Percentiles rank a stretch among this genome's conserved stretches.
Evolutionary conservation across 2,113 vertebrate genomes (phyloP).

Genomic region (Cricetomys ansorgei): DNA sequence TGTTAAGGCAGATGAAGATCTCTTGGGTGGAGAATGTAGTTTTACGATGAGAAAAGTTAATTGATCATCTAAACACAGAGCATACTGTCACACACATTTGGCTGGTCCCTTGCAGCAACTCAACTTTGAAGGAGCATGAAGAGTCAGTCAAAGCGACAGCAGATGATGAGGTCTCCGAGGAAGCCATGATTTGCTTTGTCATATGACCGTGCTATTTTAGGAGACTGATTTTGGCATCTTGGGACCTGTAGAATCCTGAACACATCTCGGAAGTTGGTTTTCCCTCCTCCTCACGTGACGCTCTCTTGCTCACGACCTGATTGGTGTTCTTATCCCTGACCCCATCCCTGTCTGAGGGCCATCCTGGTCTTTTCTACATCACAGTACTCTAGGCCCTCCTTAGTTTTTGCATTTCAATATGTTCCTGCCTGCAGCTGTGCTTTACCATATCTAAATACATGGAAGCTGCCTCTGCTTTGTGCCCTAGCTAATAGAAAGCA

Average conservation of each 20-base stretch:
- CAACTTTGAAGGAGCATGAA: not conserved
- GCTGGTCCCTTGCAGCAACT: not conserved
- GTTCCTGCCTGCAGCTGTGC: not conserved
- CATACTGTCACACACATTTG: not conserved
- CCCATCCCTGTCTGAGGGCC: not conserved
- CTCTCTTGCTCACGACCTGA: too few relatives aligned
- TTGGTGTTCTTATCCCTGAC: not conserved
- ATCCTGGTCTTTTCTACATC: not conserved
- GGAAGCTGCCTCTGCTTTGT: not conserved
- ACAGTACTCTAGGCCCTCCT: not conserved
- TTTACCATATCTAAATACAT: not conserved
- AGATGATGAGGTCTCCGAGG: not conserved
- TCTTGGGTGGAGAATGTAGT: not conserved
- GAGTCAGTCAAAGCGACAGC: not conserved
- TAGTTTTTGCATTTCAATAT: not conserved
- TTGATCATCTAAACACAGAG: not conserved
- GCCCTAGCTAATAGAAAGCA: not conserved
- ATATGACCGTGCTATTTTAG: not conserved
- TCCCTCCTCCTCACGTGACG: not conserved
- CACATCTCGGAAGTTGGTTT: not conserved
- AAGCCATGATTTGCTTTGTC: not conserved
- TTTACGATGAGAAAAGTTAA: not conserved
- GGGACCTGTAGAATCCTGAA: not conserved
- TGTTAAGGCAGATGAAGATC: not conserved
- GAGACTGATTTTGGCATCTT: not conserved